These are phyloP conservation scores for Heterohyrax brucei DNA, from an alignment of 2,797 vertebrate genomes.

Conservation along the genomic window DNA sequence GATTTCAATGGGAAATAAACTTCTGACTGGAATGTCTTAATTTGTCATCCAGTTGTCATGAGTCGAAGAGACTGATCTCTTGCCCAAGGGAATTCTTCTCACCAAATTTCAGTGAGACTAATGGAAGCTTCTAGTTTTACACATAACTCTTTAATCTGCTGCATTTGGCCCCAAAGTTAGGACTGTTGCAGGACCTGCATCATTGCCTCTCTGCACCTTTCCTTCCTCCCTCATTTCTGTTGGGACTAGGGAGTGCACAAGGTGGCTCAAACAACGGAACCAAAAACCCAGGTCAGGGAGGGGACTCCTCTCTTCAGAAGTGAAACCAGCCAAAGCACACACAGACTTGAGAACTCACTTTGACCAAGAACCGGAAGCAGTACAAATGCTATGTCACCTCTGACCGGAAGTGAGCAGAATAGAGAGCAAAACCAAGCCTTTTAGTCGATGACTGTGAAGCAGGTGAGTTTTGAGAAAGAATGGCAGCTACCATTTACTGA, in stretches of 20 bases:
- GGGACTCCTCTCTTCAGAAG: background rate
- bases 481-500: background rate
- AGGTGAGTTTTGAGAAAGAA: conserved; percentile 53
- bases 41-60: conserved; percentile 47
- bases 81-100: background rate
- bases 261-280: conserved; percentile 56
- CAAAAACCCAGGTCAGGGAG: background rate
- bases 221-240: conserved; percentile 13
- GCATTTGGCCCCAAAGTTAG: conserved; percentile 33
- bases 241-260: background rate
- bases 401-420: conserved; percentile 37
- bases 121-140: conserved; percentile 28
- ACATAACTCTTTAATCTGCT: conserved; percentile 18
- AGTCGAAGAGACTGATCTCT: conserved; percentile 43
- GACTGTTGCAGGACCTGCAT: background rate
- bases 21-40: conserved; percentile 20
- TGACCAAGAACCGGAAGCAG: conserved; percentile 24
- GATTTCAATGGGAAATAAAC: conserved; percentile 73
- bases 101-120: conserved; percentile 21
- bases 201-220: background rate
- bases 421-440: background rate
- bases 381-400: conserved; percentile 30
- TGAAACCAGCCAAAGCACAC: conserved; percentile 47
- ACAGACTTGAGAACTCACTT: conserved; percentile 41
- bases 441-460: conserved; percentile 29